Evolutionary conservation across 2,888 invertebrate species (phyloP), one percentile per base, ranked within the genome.

Genomic region (Epinotia demarniana): DNA sequence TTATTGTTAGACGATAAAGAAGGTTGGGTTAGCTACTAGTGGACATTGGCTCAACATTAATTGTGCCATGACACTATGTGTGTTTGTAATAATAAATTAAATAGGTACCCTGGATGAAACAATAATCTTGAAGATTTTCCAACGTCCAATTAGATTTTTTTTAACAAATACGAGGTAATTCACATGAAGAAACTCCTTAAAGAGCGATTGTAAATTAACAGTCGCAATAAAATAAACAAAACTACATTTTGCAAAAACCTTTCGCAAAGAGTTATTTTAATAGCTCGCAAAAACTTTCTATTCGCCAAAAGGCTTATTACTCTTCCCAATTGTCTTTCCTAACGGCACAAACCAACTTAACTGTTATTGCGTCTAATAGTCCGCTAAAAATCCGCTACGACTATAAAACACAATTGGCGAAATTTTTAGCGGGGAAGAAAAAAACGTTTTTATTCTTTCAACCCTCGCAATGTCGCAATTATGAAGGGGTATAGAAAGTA

Each of bases 401-500:
- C 68, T 66, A 73, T 77, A 77, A 78, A 79, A 76, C 72, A 76
- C 72, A 73, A 74, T 78, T 77, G 78, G 77, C 75, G 83, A 81
- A 75, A 75, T 84, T 83, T 85, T 86, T 85, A 83, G 70, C 70
- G 43, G 60, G 81, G 82, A 83, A 86, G 89, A 88, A 85, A 84
- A 53, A 79, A 79, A 80, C 80, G 79, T 85, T 87, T 86, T 85
- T 82, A 83, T 83, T 84, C 87, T 89, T 89, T 90, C 86, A 88
- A 89, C 88, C 89, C 86, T 88, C 82, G 86, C 92, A 89, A 91
- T 92, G 86, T 88, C 82, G 86, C 92, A 90, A 91, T 92, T 91
- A 92, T 90, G 89, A 90, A 90, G 88, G 92, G 91, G 89, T 90
- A 90, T 89, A 92, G 90, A 92, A 92, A 92, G 91, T 90, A 84